These are phyloP conservation scores for Eremobia ochroleuca DNA, from an alignment of 2,888 invertebrate genomes.

Conservation along the genomic window DNA sequence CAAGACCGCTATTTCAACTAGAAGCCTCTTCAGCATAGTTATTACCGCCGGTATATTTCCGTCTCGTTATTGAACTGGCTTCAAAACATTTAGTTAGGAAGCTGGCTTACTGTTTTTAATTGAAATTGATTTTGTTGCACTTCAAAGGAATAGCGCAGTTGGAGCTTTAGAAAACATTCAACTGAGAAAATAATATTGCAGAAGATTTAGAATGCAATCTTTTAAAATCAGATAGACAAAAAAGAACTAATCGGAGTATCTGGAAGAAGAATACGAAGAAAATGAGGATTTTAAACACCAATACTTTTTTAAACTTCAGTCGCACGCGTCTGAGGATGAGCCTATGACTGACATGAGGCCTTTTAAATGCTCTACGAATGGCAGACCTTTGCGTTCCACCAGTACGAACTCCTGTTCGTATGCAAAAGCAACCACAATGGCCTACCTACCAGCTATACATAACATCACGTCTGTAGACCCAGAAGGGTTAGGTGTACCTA, in stretches of 20 bases:
- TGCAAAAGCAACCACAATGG: too few relatives aligned
- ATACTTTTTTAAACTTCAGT: too few relatives aligned
- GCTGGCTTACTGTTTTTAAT: constrained; percentile 25
- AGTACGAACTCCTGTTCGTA: too few relatives aligned
- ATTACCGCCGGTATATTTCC: constrained; percentile 22
- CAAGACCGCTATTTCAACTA: constrained; percentile 4
- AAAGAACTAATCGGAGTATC: neutral
- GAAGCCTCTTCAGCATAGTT: constrained; percentile 13
- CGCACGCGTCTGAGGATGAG: too few relatives aligned
- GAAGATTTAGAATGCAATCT: neutral
- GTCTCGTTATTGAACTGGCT: constrained; percentile 24
- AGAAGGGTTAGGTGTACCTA: too few relatives aligned
- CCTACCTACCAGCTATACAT: too few relatives aligned
- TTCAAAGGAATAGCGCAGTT: constrained; percentile 32
- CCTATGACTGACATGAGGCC: too few relatives aligned
- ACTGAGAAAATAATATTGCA: neutral
- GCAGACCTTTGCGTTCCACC: too few relatives aligned
- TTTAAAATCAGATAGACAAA: neutral
- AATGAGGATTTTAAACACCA: too few relatives aligned
- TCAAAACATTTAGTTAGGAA: constrained; percentile 34
- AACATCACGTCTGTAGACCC: too few relatives aligned
- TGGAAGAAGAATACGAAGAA: too few relatives aligned
- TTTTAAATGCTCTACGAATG: too few relatives aligned
- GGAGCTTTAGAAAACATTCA: neutral
- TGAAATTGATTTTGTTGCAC: constrained; percentile 39